phyloP scores from a whole-genome alignment of 2,113 vertebrate species.

The Lota lota region DNA sequence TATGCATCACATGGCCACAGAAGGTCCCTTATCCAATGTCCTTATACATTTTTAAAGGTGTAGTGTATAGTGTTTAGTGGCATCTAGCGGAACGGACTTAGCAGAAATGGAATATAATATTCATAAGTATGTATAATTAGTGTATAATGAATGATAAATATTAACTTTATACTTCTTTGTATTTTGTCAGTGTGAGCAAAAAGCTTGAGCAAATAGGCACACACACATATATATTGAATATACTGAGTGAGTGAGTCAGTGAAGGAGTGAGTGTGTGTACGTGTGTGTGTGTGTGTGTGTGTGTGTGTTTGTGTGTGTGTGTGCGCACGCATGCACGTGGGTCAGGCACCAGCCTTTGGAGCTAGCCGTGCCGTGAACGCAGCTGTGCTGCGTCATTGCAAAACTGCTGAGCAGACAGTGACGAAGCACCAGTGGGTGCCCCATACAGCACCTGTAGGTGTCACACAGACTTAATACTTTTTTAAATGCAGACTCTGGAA shows the following conservation, averaged over 20 bases:
- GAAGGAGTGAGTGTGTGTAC: background rate
- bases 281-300: background rate
- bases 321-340: background rate
- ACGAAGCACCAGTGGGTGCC: conserved; percentile 19
- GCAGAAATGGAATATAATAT: too few relatives aligned
- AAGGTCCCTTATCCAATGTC: too few relatives aligned
- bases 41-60: too few relatives aligned
- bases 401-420: conserved; percentile 48
- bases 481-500: background rate
- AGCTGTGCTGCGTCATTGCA: conserved; percentile 34
- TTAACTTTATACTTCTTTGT: too few relatives aligned
- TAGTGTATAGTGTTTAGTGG: too few relatives aligned
- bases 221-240: background rate
- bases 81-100: too few relatives aligned
- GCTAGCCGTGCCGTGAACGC: background rate
- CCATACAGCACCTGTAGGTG: conserved; percentile 25
- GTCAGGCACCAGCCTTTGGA: conserved; percentile 10
- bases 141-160: too few relatives aligned
- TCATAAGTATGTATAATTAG: too few relatives aligned
- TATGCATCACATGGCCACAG: too few relatives aligned
- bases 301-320: too few relatives aligned
- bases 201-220: background rate
- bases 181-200: too few relatives aligned
- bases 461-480: background rate
- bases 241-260: too few relatives aligned